phyloP scores from a whole-genome alignment of 2,888 invertebrate genomes.

The Colletes collaris region DNA sequence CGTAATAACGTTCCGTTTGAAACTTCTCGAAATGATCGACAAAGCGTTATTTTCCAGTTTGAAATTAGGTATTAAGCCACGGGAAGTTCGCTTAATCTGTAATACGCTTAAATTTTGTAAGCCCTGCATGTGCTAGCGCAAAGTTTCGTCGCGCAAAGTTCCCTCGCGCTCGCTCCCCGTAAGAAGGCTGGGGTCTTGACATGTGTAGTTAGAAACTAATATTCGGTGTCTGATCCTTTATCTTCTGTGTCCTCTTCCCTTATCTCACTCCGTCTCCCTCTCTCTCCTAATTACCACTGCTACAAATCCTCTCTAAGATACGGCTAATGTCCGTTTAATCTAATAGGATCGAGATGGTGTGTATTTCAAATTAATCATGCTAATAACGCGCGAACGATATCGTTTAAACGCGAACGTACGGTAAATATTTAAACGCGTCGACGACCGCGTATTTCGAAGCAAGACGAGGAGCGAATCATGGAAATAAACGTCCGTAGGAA shows the following conservation, averaged over 20 bases:
- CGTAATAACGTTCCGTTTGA: neutral
- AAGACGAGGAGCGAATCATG: no score
- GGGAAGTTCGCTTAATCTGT: slow-evolving; percentile 32
- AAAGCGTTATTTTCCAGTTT: slow-evolving; percentile 16
- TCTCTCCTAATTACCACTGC: slow-evolving; percentile 9
- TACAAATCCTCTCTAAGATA: slow-evolving; percentile 11
- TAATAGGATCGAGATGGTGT: neutral
- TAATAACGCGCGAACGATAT: neutral
- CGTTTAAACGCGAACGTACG: neutral
- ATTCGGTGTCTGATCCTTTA: slow-evolving; percentile 40
- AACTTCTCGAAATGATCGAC: slow-evolving; percentile 9
- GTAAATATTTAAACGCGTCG: neutral
- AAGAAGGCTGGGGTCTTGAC: slow-evolving; percentile 39
- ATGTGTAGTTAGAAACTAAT: slow-evolving; percentile 45
- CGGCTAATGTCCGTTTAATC: slow-evolving; percentile 12
- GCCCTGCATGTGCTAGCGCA: slow-evolving; percentile 9
- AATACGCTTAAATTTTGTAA: slow-evolving; percentile 38
- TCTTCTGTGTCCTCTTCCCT: neutral
- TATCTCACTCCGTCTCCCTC: neutral
- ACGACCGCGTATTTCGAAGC: no score
- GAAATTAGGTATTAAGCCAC: slow-evolving; percentile 24
- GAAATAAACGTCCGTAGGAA: no score
- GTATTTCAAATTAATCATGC: no score
- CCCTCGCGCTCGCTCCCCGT: neutral
- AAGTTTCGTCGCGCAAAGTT: slow-evolving; percentile 5